A percentile compares a stretch with the other conserved stretches of the same genome.
These are phyloP conservation scores for Theocolax elegans DNA, from an alignment of 1,140 invertebrate species.

Conservation along the genomic window DNA sequence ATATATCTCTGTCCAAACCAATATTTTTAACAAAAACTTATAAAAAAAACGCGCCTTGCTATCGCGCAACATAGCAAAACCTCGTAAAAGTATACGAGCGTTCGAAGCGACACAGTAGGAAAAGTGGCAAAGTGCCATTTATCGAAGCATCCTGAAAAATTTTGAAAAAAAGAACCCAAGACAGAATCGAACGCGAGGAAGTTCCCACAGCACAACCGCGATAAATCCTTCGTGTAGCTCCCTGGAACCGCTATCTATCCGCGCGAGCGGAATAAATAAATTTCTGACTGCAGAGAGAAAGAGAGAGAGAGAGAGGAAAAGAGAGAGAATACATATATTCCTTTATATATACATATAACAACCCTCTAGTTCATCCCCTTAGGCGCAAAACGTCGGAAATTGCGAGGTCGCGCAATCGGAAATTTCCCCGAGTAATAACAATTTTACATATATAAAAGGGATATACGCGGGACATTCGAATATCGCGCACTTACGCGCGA, in stretches of 20 bases:
- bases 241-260: background rate
- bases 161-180: background rate
- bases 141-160: background rate
- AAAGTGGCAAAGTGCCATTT: no score
- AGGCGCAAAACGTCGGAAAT: background rate
- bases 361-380: no score
- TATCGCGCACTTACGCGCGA: background rate
- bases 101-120: no score
- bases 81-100: no score
- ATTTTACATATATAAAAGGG: background rate
- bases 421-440: background rate
- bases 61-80: no score
- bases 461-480: background rate
- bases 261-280: constrained; percentile 6
- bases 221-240: constrained; percentile 1
- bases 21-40: no score
- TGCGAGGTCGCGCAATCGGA: background rate
- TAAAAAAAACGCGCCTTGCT: no score
- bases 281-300: no score
- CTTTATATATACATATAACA: no score
- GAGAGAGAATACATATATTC: no score
- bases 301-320: no score
- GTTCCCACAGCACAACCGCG: background rate
- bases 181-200: background rate
- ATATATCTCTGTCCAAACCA: no score